Percentiles rank a stretch among this genome's conserved stretches.
Conservation (phyloP, 2,888 invertebrate genomes). For the Tanypteryx hageni region DNA sequence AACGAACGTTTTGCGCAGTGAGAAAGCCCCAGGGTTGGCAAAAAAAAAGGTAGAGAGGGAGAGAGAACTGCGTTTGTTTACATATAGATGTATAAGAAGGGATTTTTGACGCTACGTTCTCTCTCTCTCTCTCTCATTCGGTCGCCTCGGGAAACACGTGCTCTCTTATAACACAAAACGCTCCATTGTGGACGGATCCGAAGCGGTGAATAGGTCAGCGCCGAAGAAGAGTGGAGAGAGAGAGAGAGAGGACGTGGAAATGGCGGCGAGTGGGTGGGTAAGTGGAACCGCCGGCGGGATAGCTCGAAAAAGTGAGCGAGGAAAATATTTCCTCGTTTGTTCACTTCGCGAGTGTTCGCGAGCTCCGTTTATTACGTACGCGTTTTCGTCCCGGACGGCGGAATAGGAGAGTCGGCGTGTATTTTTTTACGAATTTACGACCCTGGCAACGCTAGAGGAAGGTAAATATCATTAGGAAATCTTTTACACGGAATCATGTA, state of each 20-base stretch:
- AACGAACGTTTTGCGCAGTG: constrained; percentile 4
- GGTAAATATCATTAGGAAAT: background rate
- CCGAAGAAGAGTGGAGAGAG: no score
- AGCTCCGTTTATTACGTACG: background rate
- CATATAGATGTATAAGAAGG: constrained; percentile 4
- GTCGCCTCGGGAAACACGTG: constrained; percentile 8
- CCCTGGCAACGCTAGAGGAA: background rate
- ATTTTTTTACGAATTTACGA: background rate
- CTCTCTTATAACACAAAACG: background rate
- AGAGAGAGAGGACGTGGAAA: background rate
- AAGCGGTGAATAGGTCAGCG: background rate
- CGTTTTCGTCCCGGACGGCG: background rate
- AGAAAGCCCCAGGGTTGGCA: background rate
- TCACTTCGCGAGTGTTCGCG: background rate
- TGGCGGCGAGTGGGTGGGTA: background rate
- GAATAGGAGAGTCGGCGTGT: background rate
- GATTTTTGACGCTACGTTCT: constrained; percentile 9
- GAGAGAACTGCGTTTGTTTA: background rate
- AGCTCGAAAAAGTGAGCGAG: background rate
- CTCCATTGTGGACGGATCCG: background rate
- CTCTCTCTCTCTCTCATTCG: background rate
- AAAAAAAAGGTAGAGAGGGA: background rate
- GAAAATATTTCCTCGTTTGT: constrained; percentile 24
- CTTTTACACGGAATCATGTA: background rate
- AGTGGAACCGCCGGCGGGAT: background rate